Evolutionary conservation across 2,113 vertebrate species (phyloP).

Genomic region (Sceloporus undulatus): DNA sequence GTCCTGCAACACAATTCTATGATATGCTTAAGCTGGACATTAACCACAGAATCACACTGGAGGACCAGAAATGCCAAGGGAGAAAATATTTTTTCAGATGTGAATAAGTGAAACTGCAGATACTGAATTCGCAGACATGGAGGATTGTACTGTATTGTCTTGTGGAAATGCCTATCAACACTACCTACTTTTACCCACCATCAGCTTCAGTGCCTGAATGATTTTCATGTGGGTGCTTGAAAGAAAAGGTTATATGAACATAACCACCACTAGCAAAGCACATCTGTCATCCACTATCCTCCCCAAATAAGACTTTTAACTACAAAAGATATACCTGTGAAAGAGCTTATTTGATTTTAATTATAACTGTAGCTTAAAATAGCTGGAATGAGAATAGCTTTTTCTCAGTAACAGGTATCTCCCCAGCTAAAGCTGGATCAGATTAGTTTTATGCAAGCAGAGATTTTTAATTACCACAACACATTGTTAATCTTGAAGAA

Average conservation of each 20-base stretch:
- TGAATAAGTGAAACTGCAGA: too few species aligned
- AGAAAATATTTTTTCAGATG: too few species aligned
- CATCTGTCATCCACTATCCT: background rate
- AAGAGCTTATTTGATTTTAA: background rate
- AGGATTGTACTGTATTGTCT: too few species aligned
- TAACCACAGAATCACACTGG: too few species aligned
- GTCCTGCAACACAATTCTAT: too few species aligned
- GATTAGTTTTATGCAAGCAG: background rate
- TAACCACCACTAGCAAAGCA: too few species aligned
- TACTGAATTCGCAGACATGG: too few species aligned
- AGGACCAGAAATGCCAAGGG: too few species aligned
- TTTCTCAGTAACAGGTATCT: background rate
- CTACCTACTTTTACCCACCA: too few species aligned
- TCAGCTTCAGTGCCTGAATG: too few species aligned
- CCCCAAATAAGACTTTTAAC: background rate
- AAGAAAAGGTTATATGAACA: background rate
- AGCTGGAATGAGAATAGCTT: background rate
- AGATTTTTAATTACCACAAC: background rate
- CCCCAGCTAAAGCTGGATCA: background rate
- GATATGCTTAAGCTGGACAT: too few species aligned
- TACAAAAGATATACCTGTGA: background rate
- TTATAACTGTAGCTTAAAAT: slow-evolving; percentile 14
- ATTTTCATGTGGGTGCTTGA: background rate
- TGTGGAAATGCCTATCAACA: too few species aligned
- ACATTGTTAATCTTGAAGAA: background rate